Conservation (phyloP, 2,113 vertebrate genomes). For the Cavia porcellus region DNA sequence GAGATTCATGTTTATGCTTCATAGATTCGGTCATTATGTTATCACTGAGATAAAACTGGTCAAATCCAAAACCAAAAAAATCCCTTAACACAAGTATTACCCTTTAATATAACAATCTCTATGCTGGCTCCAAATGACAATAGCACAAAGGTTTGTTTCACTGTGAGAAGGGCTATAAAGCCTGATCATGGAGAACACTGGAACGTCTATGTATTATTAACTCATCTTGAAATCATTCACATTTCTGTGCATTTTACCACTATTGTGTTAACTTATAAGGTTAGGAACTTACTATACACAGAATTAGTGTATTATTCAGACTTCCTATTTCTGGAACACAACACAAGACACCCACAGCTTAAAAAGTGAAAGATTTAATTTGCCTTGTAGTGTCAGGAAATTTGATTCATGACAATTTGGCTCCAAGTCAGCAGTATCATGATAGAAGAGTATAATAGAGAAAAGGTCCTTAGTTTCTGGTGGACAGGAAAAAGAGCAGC, state of each 20-base stretch:
- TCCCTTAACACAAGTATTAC: background rate
- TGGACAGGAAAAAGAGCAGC: background rate
- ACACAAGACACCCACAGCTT: background rate
- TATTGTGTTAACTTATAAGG: background rate
- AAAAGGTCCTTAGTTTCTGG: background rate
- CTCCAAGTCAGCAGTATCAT: background rate
- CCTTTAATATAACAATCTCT: background rate
- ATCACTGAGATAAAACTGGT: background rate
- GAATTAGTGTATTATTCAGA: background rate
- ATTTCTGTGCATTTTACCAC: background rate
- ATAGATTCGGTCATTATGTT: background rate
- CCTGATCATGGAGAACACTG: background rate
- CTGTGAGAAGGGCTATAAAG: conserved; percentile 30
- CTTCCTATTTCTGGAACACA: background rate
- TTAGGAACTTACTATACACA: background rate
- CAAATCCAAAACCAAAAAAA: conserved; percentile 11
- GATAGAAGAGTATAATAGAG: background rate
- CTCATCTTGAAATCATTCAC: background rate
- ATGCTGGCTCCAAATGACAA: background rate
- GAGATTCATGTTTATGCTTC: background rate
- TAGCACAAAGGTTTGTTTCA: background rate
- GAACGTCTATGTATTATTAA: background rate
- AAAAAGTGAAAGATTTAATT: background rate
- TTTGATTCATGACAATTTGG: background rate
- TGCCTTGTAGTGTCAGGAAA: background rate